phyloP scores from a whole-genome alignment of 2,797 vertebrate species.

The Enteromius unitaeniatus region DNA sequence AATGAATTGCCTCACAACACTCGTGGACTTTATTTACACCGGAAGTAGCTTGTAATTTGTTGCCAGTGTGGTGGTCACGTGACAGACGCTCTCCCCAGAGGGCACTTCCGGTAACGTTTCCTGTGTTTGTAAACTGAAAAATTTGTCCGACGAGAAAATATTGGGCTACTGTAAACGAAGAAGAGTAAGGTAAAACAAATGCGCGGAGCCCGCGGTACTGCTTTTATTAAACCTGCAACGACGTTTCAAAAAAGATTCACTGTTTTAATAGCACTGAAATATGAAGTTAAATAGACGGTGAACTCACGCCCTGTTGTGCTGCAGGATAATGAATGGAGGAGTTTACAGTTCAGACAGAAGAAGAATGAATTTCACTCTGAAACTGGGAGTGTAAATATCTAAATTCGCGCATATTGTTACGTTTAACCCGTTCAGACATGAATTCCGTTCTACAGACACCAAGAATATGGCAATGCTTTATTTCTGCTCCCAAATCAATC shows the following conservation, averaged over 20 bases:
- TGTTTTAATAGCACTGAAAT: neutral
- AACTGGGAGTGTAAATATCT: neutral
- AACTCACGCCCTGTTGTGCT: slow-evolving; percentile 51
- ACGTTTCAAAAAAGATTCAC: neutral
- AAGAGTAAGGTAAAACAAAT: slow-evolving; percentile 72
- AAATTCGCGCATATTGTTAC: neutral
- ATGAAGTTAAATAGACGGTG: slow-evolving; percentile 40
- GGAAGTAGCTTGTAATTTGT: slow-evolving; percentile 32
- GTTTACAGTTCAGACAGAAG: neutral
- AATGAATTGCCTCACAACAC: neutral
- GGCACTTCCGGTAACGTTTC: slow-evolving; percentile 84
- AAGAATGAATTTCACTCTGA: neutral
- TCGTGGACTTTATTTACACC: slow-evolving; percentile 31
- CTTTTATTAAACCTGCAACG: neutral
- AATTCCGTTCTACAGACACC: neutral
- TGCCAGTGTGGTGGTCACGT: slow-evolving; percentile 63
- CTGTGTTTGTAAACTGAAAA: slow-evolving; percentile 89
- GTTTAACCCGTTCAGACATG: neutral
- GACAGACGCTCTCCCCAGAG: slow-evolving; percentile 63
- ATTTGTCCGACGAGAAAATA: slow-evolving; percentile 77
- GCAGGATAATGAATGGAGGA: slow-evolving; percentile 42
- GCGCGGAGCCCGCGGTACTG: neutral
- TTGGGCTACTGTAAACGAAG: slow-evolving; percentile 55
- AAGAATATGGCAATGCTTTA: too few species aligned
- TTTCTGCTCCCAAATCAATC: too few species aligned